phyloP scores from a whole-genome alignment of 2,888 invertebrate genomes.

The Sarcophaga carnaria region DNA sequence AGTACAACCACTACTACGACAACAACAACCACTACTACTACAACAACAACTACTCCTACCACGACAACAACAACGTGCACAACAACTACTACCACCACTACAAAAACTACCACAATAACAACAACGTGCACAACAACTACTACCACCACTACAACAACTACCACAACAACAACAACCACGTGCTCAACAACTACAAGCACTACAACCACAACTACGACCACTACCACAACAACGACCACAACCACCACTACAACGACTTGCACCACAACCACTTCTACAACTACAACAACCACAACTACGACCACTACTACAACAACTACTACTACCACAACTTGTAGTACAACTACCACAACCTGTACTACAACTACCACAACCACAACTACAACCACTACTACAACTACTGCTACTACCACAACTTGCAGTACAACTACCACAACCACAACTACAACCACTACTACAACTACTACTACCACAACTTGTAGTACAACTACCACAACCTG shows the following conservation, averaged over 20 bases:
- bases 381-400: neutral
- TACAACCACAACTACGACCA: neutral
- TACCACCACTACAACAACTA: slow-evolving; percentile 5
- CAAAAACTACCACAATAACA: neutral
- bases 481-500: slow-evolving; percentile 19
- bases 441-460: slow-evolving; percentile 27
- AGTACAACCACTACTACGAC: slow-evolving; percentile 35
- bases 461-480: neutral
- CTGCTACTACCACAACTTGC: slow-evolving; percentile 49
- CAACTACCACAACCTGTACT: slow-evolving; percentile 39
- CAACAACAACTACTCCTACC: slow-evolving; percentile 17
- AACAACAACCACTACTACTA: slow-evolving; percentile 18
- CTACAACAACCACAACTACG: slow-evolving; percentile 27
- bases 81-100: slow-evolving; percentile 3
- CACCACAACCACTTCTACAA: slow-evolving; percentile 20
- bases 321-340: slow-evolving; percentile 22
- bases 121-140: slow-evolving; percentile 8
- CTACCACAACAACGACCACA: slow-evolving; percentile 8
- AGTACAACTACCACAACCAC: slow-evolving; percentile 26
- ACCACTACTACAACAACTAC: slow-evolving; percentile 38
- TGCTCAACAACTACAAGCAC: neutral
- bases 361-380: slow-evolving; percentile 14
- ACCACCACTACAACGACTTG: slow-evolving; percentile 3
- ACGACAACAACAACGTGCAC: neutral
- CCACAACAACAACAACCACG: slow-evolving; percentile 50